Evolutionary conservation across 2,888 invertebrate genomes (phyloP), one percentile per base, ranked within the genome.

Genomic region (Chrysodeixis includens): DNA sequence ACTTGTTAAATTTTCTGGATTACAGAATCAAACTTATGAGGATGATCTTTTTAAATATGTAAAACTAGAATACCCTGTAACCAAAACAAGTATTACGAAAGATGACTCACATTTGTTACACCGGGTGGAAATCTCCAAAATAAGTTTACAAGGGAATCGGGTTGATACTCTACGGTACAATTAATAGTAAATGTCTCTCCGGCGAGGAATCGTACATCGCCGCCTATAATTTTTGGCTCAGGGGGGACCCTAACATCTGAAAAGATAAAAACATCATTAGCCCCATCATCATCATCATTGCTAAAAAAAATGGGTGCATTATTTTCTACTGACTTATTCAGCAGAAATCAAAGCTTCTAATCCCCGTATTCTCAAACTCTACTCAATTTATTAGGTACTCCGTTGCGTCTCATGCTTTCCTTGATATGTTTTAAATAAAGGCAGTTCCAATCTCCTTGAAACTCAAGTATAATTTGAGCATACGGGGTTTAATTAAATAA

Each of bases 171-270:
- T 44, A 90, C 88, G 8, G 91, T 88, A 72, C 94, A 94, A 71
- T 90, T 92, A 1, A 94, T 75, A 16, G 87, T 78, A 81, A 94
- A 92, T 1, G 84, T 85, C 82, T 94, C 93, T 1, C 89, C 90
- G 60, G 81, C 66, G 46, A 93, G 74, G 78, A 92, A 94, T 56
- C 83, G 69, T 7, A 18, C 35, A 7, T 75, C 65, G 6, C 62
- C 78, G 1, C 64, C 61, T 30, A 9, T 35, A 59, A 93, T 83
- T 8, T 51, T 79, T 12, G 92, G 90, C n/a, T 22, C 54, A 26
- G 87, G 89, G 49, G 86, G 85, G 44, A 73, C 75, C 59, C 59
- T 70, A 70, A 72, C 74, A 55, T 66, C 84, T 88, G 85, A 46
- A 86, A 86, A 61, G 46, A 49, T 20, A 49, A 20, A 20, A 10